A percentile compares a stretch with the other conserved stretches of the same genome.
phyloP scores from a whole-genome alignment of 1,140 invertebrate genomes.

The Spodoptera frugiperda region DNA sequence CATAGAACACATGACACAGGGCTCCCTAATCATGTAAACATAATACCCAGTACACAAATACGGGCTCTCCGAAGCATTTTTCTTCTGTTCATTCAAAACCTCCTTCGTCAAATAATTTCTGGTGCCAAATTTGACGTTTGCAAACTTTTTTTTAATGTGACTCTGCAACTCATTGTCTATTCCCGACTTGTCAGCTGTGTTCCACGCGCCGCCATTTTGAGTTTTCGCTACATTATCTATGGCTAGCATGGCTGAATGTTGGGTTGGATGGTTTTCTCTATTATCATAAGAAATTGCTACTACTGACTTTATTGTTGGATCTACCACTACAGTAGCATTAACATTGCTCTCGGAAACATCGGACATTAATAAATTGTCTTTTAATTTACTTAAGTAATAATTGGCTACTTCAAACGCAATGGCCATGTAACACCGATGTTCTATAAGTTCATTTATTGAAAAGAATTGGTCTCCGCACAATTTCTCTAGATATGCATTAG shows the following conservation, averaged over 20 bases:
- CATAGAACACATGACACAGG: slow-evolving; percentile 98
- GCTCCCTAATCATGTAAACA: slow-evolving; percentile 93
- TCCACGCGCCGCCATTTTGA: slow-evolving; percentile 93
- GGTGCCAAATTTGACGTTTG: slow-evolving; percentile 65
- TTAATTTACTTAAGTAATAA: slow-evolving; percentile 61
- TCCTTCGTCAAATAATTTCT: slow-evolving; percentile 61
- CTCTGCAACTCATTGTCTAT: slow-evolving; percentile 60
- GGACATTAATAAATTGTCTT: slow-evolving; percentile 33
- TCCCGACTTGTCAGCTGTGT: slow-evolving; percentile 48
- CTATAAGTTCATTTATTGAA: slow-evolving; percentile 84
- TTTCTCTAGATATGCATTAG: slow-evolving; percentile 90
- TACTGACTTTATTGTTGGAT: slow-evolving; percentile 88
- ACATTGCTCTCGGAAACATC: slow-evolving; percentile 63
- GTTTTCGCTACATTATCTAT: slow-evolving; percentile 94
- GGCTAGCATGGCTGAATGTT: slow-evolving; percentile 94
- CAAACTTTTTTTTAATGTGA: slow-evolving; percentile 68
- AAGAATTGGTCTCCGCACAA: slow-evolving; percentile 89
- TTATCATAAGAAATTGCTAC: slow-evolving; percentile 89
- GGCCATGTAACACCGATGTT: slow-evolving; percentile 88
- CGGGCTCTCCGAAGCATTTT: slow-evolving; percentile 81
- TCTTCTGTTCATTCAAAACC: slow-evolving; percentile 39
- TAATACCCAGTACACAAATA: slow-evolving; percentile 97
- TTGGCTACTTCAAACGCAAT: slow-evolving; percentile 87
- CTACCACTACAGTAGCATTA: slow-evolving; percentile 89
- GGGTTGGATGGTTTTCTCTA: slow-evolving; percentile 89